Percentiles rank a stretch among this genome's conserved stretches.
Conservation (phyloP, 2,113 vertebrate species). For the Rhinolophus ferrumequinum region DNA sequence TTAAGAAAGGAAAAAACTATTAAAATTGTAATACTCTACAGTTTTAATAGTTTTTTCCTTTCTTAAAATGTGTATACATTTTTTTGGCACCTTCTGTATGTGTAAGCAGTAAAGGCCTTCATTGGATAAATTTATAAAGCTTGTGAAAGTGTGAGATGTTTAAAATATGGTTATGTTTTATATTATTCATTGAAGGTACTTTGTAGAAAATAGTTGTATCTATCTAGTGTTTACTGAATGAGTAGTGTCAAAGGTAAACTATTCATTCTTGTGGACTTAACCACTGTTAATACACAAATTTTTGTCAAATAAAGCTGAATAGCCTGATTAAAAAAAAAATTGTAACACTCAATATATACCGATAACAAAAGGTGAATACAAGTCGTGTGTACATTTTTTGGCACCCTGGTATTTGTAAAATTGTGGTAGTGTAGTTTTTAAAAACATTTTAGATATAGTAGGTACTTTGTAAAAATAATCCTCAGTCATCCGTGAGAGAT, state of each 20-base stretch:
- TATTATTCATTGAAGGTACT: not conserved
- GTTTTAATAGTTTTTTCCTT: no score
- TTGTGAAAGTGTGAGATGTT: not conserved
- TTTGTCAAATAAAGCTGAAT: not conserved
- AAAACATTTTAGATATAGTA: not conserved
- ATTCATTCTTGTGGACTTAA: not conserved
- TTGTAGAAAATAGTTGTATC: not conserved
- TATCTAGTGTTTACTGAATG: not conserved
- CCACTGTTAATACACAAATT: not conserved
- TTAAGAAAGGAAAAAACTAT: no score
- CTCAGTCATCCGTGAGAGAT: not conserved
- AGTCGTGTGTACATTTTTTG: no score
- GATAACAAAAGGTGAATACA: no score
- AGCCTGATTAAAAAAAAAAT: not conserved
- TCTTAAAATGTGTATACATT: not conserved
- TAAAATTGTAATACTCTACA: no score
- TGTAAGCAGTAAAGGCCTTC: not conserved
- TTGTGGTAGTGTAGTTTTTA: not conserved
- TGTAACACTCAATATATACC: no score
- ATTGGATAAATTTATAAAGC: not conserved
- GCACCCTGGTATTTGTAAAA: not conserved
- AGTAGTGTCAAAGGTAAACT: not conserved
- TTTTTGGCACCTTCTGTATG: no score
- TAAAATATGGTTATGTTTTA: not conserved
- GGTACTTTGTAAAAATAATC: slow-evolving; percentile 42